Evolutionary conservation across 2,888 invertebrate species (phyloP).

Genomic region (Agrilus biguttatus): DNA sequence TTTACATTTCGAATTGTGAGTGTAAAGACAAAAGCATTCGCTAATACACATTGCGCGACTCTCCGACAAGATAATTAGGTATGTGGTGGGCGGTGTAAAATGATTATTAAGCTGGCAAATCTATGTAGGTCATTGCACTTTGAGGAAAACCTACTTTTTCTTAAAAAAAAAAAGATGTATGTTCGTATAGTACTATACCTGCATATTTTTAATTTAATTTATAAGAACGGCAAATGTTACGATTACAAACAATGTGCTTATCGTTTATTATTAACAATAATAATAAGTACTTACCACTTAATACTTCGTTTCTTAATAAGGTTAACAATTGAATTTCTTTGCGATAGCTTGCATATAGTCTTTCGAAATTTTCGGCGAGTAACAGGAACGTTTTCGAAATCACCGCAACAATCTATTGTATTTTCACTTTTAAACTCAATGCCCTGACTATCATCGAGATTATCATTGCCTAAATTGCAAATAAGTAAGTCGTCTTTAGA

Average conservation of each 20-base stretch:
- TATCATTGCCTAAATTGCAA: conserved; percentile 9
- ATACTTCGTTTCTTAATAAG: conserved; percentile 13
- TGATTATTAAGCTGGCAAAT: neutral
- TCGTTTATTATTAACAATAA: too few species aligned
- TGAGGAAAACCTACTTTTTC: neutral
- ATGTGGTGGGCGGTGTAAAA: neutral
- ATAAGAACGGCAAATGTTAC: too few species aligned
- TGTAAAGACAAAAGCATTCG: too few species aligned
- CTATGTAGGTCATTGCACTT: neutral
- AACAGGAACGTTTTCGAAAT: conserved; percentile 9
- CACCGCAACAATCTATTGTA: conserved; percentile 13
- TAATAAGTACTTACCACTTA: conserved; percentile 12
- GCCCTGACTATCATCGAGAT: conserved; percentile 9
- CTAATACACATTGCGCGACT: too few species aligned
- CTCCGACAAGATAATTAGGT: neutral
- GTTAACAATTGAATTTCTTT: conserved; percentile 7
- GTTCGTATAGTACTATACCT: neutral
- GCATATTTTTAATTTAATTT: too few species aligned
- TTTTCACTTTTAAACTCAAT: conserved; percentile 17
- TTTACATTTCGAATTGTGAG: too few species aligned
- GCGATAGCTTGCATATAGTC: too few species aligned
- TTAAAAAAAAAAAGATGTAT: neutral
- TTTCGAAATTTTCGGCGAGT: conserved; percentile 1
- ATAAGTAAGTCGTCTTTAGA: conserved; percentile 14
- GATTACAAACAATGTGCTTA: too few species aligned